Percentiles rank a stretch among this genome's conserved stretches.
Evolutionary conservation across 2,797 vertebrate genomes (phyloP).

Genomic region (Chloroceryle amazona): DNA sequence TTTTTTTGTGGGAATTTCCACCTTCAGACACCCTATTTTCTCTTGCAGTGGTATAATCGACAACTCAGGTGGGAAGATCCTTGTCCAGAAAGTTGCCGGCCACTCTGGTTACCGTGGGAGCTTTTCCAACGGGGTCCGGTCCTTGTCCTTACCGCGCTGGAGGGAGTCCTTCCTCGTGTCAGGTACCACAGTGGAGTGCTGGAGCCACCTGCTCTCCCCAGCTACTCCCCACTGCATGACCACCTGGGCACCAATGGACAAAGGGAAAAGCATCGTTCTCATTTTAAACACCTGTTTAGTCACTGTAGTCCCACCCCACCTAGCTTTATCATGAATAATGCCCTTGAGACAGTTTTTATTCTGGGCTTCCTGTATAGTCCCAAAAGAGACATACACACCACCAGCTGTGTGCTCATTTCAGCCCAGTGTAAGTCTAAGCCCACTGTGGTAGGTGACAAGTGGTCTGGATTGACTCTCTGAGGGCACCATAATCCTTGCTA

Average conservation of each 20-base stretch:
- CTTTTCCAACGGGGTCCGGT: constrained; percentile 90
- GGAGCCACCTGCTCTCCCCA: rapidly evolving
- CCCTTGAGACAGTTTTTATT: background rate
- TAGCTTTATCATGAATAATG: background rate
- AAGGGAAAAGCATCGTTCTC: background rate
- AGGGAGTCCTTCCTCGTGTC: constrained; percentile 93
- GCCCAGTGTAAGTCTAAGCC: background rate
- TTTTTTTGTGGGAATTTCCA: background rate
- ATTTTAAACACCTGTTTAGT: background rate
- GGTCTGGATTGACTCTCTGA: background rate
- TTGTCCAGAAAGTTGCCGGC: constrained; percentile 93
- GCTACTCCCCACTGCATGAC: rapidly evolving
- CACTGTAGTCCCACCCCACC: background rate
- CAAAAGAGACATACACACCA: rapidly evolving
- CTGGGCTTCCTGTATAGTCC: background rate
- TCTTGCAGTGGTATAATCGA: constrained; percentile 89
- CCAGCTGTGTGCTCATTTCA: rapidly evolving
- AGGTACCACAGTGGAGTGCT: constrained; percentile 74
- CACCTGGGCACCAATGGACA: rapidly evolving
- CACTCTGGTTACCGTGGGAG: constrained; percentile 91
- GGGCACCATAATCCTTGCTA: background rate
- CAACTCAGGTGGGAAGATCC: constrained; percentile 93
- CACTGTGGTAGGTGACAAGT: background rate
- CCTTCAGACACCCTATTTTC: background rate
- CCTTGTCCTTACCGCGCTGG: constrained; percentile 93